Evolutionary conservation across 2,797 vertebrate genomes (phyloP).

Genomic region (Graptemys geographica): DNA sequence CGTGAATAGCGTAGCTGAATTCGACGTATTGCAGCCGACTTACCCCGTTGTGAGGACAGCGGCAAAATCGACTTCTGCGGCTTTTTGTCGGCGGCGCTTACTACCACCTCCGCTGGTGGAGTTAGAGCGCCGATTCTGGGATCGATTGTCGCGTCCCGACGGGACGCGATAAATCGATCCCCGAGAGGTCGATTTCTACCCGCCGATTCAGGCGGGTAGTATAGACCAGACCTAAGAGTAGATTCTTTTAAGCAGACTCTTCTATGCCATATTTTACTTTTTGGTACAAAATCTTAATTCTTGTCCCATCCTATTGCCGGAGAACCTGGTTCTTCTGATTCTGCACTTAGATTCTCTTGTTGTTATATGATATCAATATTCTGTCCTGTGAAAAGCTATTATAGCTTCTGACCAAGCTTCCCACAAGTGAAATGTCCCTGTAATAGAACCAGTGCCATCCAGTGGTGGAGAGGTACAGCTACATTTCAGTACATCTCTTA

Average conservation of each 20-base stretch:
- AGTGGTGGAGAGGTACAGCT: neutral
- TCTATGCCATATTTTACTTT: neutral
- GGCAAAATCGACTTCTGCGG: too few relatives aligned
- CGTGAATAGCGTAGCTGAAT: too few relatives aligned
- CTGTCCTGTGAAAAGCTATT: neutral
- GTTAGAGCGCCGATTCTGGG: too few relatives aligned
- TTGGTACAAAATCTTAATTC: neutral
- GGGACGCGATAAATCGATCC: too few relatives aligned
- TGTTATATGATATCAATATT: neutral
- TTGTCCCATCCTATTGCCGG: neutral
- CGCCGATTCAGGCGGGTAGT: too few relatives aligned
- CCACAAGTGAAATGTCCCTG: neutral
- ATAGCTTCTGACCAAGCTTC: neutral
- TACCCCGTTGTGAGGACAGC: too few relatives aligned
- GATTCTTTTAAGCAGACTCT: neutral
- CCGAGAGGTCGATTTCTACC: too few relatives aligned
- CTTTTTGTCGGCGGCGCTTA: too few relatives aligned
- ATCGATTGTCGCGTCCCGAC: too few relatives aligned
- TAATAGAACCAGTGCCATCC: neutral
- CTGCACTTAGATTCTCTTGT: neutral
- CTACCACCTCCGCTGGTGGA: too few relatives aligned
- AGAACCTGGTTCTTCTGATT: neutral
- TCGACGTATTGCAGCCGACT: too few relatives aligned
- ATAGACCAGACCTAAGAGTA: too few relatives aligned
- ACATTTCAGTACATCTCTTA: neutral